A percentile compares a stretch with the other conserved stretches of the same genome.
phyloP scores from a whole-genome alignment of 1,140 invertebrate genomes.

The Arion vulgaris region DNA sequence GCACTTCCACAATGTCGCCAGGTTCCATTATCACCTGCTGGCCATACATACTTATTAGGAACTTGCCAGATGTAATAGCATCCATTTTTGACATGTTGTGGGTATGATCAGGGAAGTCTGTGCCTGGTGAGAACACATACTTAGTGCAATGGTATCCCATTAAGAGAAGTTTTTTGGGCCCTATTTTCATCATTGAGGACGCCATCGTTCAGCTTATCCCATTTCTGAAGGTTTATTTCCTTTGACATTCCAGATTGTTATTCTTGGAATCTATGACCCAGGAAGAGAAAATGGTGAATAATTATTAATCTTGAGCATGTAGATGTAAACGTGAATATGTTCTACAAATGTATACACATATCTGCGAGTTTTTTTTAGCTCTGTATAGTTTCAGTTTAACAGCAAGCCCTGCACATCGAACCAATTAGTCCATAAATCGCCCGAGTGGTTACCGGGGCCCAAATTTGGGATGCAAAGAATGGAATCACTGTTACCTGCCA shows the following conservation, averaged over 20 bases:
- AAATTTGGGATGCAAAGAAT: no score
- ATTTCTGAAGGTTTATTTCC: conserved; percentile 62
- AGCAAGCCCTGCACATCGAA: no score
- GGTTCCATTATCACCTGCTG: conserved; percentile 63
- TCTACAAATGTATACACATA: no score
- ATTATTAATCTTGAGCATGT: no score
- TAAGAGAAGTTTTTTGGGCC: conserved; percentile 60
- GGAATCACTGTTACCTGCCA: no score
- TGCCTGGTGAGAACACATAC: conserved; percentile 64
- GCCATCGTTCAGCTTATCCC: conserved; percentile 62
- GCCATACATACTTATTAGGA: conserved; percentile 65
- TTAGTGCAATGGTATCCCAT: conserved; percentile 61
- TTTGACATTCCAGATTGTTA: conserved; percentile 33
- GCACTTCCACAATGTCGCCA: conserved; percentile 69
- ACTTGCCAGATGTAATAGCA: conserved; percentile 62
- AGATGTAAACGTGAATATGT: no score
- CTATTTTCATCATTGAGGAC: conserved; percentile 55
- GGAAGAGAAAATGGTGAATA: background rate
- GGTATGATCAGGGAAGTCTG: conserved; percentile 67
- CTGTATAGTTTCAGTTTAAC: no score
- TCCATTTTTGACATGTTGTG: conserved; percentile 66
- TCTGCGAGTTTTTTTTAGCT: no score
- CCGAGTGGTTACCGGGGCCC: no score
- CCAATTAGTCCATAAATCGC: no score
- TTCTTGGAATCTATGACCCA: background rate